phyloP scores from a whole-genome alignment of 2,113 vertebrate genomes.

The Dryoscopus gambensis region DNA sequence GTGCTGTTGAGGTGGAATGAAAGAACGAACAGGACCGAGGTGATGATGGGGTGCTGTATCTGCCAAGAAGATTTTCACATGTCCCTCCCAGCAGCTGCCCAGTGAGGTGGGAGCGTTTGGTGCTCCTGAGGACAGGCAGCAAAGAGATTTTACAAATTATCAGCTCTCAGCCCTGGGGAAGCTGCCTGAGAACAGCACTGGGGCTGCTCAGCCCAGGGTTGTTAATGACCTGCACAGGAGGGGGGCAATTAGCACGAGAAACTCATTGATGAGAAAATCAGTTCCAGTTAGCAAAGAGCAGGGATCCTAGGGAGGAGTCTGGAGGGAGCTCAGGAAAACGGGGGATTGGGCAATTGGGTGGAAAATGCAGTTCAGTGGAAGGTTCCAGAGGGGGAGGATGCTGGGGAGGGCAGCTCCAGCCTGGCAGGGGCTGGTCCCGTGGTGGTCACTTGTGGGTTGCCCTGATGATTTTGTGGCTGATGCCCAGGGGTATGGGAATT shows the following conservation, averaged over 20 bases:
- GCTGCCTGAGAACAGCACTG: neutral
- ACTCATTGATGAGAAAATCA: neutral
- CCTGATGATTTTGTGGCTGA: neutral
- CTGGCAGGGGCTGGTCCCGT: neutral
- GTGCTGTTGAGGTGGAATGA: neutral
- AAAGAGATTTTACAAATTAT: neutral
- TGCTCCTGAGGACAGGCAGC: neutral
- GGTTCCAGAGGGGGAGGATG: neutral
- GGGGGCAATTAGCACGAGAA: neutral
- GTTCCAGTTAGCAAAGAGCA: neutral
- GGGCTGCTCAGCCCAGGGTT: neutral
- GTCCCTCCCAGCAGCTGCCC: neutral
- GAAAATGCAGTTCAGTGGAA: neutral
- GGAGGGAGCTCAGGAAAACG: neutral
- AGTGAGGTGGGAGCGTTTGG: neutral
- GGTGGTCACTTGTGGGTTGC: accelerated
- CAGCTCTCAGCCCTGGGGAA: neutral
- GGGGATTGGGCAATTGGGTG: neutral
- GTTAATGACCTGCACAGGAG: neutral
- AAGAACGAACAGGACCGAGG: neutral
- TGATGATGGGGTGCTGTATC: neutral
- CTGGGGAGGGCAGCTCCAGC: neutral
- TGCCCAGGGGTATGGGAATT: too few species aligned
- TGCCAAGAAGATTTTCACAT: neutral
- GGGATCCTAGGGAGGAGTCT: neutral